Percentiles rank a stretch among this genome's conserved stretches.
Evolutionary conservation across 2,797 vertebrate genomes (phyloP).

Genomic region (Gymnoscopelus microlampas): DNA sequence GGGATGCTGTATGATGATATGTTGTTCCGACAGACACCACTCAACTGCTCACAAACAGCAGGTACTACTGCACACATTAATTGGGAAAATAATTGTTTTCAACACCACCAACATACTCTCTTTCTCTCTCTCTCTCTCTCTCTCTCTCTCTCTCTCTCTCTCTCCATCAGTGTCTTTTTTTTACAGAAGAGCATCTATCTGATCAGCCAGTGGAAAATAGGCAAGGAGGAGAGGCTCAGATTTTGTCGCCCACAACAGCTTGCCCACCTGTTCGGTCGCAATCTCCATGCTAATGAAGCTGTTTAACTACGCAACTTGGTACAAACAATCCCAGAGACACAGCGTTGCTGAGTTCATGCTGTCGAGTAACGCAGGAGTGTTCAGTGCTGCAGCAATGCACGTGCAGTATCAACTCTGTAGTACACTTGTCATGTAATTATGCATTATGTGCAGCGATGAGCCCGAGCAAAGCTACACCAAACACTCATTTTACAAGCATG

Average conservation of each 20-base stretch:
- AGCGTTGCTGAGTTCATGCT: too few relatives aligned
- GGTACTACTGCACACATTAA: conserved; percentile 37
- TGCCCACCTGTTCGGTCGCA: conserved; percentile 80
- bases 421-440: too few relatives aligned
- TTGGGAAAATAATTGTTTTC: conserved; percentile 70
- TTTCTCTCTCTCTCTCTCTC: neutral
- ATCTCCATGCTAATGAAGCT: conserved; percentile 49
- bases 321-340: conserved; percentile 17
- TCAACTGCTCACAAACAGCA: conserved; percentile 12
- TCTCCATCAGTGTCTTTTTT: neutral
- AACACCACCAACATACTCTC: neutral
- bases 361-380: neutral
- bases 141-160: conserved; percentile 31
- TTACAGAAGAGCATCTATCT: conserved; percentile 17
- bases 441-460: conserved; percentile 6
- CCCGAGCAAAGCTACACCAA: too few relatives aligned
- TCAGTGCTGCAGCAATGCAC: neutral
- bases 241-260: conserved; percentile 70
- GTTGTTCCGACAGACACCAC: conserved; percentile 53
- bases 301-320: conserved; percentile 41
- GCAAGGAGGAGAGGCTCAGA: conserved; percentile 55
- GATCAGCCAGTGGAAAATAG: conserved; percentile 56
- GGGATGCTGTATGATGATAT: conserved; percentile 30
- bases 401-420: too few relatives aligned
- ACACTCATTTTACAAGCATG: too few relatives aligned